These are phyloP conservation scores for Apis mellifera DNA, from an alignment of 1,140 invertebrate species.

Conservation along the genomic window DNA sequence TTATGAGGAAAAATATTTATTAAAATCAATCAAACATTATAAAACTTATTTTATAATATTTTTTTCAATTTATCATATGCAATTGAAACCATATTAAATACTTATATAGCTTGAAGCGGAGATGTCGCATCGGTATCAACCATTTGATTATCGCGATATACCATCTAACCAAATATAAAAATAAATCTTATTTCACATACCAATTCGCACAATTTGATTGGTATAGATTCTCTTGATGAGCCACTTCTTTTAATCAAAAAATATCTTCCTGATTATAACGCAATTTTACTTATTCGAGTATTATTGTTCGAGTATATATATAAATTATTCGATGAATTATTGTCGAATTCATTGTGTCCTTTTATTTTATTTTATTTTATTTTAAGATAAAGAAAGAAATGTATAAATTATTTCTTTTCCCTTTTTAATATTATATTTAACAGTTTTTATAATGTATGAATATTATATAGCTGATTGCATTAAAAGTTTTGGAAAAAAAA, in stretches of 20 bases:
- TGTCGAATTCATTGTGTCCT: not conserved
- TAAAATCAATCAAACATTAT: no score
- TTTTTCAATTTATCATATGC: no score
- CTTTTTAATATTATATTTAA: not conserved
- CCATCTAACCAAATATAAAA: not conserved
- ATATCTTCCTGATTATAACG: not conserved
- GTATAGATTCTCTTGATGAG: not conserved
- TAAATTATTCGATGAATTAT: not conserved
- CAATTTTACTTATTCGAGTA: not conserved
- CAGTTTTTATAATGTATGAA: not conserved
- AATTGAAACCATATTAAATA: no score
- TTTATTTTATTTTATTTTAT: not conserved
- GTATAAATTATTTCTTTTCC: not conserved
- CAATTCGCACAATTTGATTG: not conserved
- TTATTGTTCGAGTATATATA: no score
- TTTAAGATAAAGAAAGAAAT: not conserved
- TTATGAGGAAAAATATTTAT: no score
- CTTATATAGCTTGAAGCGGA: not conserved
- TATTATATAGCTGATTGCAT: not conserved
- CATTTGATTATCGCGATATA: not conserved
- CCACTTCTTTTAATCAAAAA: conserved; percentile 1
- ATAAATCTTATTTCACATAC: not conserved
- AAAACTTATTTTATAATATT: no score
- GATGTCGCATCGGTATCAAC: not conserved
- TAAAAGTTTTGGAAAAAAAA: no score